Evolutionary conservation across 2,113 vertebrate species (phyloP).

Genomic region (Actenoides lindsayi): DNA sequence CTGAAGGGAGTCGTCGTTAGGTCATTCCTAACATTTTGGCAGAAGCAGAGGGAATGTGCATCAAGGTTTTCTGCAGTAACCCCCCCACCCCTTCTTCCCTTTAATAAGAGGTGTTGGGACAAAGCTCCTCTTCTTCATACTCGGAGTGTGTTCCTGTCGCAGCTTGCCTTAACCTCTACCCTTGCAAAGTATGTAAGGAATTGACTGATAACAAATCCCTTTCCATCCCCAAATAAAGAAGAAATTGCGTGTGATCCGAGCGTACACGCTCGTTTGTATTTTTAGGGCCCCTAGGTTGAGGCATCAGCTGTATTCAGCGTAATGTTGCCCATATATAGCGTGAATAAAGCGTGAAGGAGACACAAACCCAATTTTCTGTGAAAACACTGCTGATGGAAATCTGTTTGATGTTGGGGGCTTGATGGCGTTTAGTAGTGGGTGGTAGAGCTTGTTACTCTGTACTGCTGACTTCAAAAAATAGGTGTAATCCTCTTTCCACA

Average conservation of each 20-base stretch:
- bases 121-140: background rate
- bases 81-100: background rate
- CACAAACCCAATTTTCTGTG: background rate
- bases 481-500: background rate
- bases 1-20: background rate
- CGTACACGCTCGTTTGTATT: background rate
- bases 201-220: slow-evolving; percentile 52
- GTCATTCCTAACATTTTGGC: background rate
- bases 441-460: background rate
- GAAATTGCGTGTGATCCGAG: background rate
- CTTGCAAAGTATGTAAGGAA: slow-evolving; percentile 33
- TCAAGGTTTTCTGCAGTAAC: background rate
- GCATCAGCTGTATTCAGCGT: background rate
- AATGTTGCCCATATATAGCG: fast-evolving
- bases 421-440: fast-evolving
- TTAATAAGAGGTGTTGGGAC: background rate
- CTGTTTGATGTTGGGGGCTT: fast-evolving
- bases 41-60: fast-evolving
- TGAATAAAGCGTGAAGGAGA: background rate
- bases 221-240: slow-evolving; percentile 55
- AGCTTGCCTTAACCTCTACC: slow-evolving; percentile 42
- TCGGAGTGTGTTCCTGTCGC: background rate
- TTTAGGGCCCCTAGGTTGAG: background rate
- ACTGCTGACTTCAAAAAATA: fast-evolving
- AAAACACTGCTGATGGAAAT: background rate